A percentile compares a stretch with the other conserved stretches of the same genome.
Conservation (phyloP, 1,140 invertebrate genomes). For the Littorina saxatilis region DNA sequence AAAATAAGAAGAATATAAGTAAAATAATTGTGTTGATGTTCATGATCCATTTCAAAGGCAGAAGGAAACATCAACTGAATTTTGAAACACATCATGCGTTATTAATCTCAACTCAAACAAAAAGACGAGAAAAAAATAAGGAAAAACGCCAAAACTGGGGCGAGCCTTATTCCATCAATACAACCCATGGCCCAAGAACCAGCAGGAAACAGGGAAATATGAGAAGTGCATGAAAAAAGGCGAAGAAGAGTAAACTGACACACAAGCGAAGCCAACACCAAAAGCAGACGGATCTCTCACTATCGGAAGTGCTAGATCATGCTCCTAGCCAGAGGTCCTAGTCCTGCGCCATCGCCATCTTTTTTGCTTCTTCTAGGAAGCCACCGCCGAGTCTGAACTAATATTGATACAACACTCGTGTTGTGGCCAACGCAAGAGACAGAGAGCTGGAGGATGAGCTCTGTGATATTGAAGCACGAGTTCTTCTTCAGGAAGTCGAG, state of each 20-base stretch:
- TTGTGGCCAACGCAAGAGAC: background rate
- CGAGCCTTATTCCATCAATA: no score
- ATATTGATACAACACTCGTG: constrained; percentile 34
- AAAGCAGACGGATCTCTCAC: background rate
- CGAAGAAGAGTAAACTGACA: background rate
- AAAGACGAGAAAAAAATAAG: no score
- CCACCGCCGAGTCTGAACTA: constrained; percentile 14
- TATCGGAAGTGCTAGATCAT: constrained; percentile 20
- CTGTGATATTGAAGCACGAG: background rate
- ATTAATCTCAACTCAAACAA: no score
- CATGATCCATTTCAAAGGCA: no score
- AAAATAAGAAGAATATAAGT: no score
- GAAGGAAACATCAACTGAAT: no score
- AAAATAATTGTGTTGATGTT: no score
- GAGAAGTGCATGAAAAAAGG: background rate
- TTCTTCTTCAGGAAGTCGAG: background rate
- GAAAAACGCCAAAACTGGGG: no score
- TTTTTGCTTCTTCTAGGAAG: background rate
- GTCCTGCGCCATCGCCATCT: no score
- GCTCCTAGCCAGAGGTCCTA: background rate
- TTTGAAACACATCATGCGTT: no score
- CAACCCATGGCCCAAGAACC: no score
- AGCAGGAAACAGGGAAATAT: no score
- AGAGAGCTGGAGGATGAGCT: background rate
- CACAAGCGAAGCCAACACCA: background rate